Evolutionary conservation across 2,113 vertebrate genomes (phyloP).

Genomic region (Crotalus horridus): DNA sequence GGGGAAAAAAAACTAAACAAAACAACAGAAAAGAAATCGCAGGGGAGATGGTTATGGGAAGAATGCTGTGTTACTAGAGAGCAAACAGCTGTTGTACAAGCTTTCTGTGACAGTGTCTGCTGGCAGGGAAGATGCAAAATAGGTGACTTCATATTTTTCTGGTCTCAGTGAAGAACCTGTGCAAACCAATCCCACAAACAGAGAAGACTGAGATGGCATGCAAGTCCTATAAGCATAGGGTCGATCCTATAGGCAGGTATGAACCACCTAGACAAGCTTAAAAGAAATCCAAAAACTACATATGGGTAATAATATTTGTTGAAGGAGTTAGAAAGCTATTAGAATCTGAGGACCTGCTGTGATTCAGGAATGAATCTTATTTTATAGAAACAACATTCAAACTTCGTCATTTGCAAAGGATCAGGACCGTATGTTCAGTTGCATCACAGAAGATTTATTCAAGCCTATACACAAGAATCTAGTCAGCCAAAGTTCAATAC

Average conservation of each 20-base stretch:
- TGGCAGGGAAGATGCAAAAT: constrained; percentile 3
- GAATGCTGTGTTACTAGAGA: constrained; percentile 19
- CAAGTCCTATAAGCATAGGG: background rate
- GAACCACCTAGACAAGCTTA: background rate
- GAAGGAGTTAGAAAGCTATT: background rate
- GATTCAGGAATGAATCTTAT: background rate
- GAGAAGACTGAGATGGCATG: too few species aligned
- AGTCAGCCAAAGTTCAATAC: background rate
- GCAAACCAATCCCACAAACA: background rate
- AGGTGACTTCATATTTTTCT: background rate
- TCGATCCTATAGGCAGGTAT: background rate
- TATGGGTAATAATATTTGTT: background rate
- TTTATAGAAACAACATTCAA: background rate
- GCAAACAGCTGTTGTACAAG: constrained; percentile 42
- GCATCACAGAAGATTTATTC: background rate
- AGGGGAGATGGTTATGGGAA: background rate
- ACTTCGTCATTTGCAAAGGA: background rate
- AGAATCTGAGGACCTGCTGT: background rate
- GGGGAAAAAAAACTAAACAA: background rate
- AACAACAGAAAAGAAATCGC: background rate
- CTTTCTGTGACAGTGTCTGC: background rate
- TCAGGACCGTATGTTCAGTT: background rate
- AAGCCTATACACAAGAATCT: background rate
- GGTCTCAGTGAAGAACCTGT: background rate
- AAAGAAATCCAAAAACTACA: background rate